Base-by-base conservation (phyloP, 2,113 vertebrate genomes). In the Crotalus helleri region DNA sequence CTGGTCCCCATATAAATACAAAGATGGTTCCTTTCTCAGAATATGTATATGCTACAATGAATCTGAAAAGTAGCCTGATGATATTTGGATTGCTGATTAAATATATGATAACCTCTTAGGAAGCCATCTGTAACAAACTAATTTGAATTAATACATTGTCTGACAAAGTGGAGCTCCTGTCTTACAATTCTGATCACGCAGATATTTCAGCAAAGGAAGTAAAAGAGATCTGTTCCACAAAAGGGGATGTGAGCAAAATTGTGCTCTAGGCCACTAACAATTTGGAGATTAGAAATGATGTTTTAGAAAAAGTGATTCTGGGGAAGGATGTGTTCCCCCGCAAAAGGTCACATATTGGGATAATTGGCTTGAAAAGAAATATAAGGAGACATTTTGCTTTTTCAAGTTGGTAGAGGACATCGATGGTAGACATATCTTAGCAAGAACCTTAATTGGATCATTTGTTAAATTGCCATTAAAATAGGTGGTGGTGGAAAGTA, bases 41-140 rank as follows among this genome's bases (percentile, higher is more conserved):
- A 19, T 0, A 44, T 21, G 3, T 0, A 49, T 29, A 17, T 44
- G 4, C 29, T 2, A 15, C 7, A 0, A 0, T 54, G 44, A 33
- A 15, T 55, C 44, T 0, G 19, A 1, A 87, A 59, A 54, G 3
- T 74, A 55, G 10, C 24, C 33, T 57, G 49, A 33, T 59, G n/a
- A 46, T 57, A 17, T 57, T 91, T 91, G 81, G 19, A 29, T 24
- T 49, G 69, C 21, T 26, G 19, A 55, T 33, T 57, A 53, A 85
- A 85, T 57, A 8, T 85, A 49, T 85, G 53, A 53, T 29, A 69
- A 4, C 4, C 9, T 12, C 26, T 17, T 90, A 54, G 13, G 11
- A 53, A 88, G 51, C 29, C 26, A 4, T 54, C 5, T 49, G 23
- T 29, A 29, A 54, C 11, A 33, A 29, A n/a, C 23, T 54, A 29